Evolutionary conservation across 2,113 vertebrate genomes (phyloP).

Genomic region (Melanotaenia duboulayi): DNA sequence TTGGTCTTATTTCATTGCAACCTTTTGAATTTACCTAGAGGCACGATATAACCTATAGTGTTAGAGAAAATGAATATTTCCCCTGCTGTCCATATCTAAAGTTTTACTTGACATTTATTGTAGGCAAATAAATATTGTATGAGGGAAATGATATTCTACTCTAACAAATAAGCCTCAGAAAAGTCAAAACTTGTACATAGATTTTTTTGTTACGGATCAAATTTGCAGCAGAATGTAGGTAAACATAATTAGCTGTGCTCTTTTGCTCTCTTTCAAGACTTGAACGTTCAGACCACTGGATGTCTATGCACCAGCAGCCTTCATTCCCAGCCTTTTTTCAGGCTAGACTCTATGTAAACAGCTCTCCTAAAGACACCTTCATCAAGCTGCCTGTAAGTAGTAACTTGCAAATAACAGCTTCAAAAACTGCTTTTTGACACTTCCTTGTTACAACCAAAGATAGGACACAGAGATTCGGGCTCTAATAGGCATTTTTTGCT

Average conservation of each 20-base stretch:
- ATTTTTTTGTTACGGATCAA: not conserved
- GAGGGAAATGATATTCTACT: not conserved
- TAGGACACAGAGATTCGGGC: no score
- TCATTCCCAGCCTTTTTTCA: conserved; percentile 86
- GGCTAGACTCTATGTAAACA: conserved; percentile 77
- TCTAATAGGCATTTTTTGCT: no score
- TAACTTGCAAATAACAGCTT: not conserved
- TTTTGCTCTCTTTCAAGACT: conserved; percentile 73
- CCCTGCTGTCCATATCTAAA: conserved; percentile 5
- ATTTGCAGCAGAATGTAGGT: not conserved
- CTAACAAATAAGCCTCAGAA: not conserved
- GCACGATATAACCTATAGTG: conserved; percentile 11
- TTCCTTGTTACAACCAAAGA: not conserved
- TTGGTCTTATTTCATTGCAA: conserved; percentile 17
- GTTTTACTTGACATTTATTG: conserved; percentile 39
- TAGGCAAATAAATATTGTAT: conserved; percentile 19
- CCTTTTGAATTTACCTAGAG: conserved; percentile 36
- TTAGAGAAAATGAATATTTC: conserved; percentile 28
- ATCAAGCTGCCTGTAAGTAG: conserved; percentile 86
- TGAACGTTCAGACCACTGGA: conserved; percentile 75
- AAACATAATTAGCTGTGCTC: not conserved
- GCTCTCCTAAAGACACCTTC: conserved; percentile 87
- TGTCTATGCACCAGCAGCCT: conserved; percentile 70
- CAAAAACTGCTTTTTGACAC: not conserved
- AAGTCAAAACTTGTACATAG: not conserved